Percentiles rank a stretch among this genome's conserved stretches.
phyloP scores from a whole-genome alignment of 2,113 vertebrate species.

The Eptesicus fuscus region DNA sequence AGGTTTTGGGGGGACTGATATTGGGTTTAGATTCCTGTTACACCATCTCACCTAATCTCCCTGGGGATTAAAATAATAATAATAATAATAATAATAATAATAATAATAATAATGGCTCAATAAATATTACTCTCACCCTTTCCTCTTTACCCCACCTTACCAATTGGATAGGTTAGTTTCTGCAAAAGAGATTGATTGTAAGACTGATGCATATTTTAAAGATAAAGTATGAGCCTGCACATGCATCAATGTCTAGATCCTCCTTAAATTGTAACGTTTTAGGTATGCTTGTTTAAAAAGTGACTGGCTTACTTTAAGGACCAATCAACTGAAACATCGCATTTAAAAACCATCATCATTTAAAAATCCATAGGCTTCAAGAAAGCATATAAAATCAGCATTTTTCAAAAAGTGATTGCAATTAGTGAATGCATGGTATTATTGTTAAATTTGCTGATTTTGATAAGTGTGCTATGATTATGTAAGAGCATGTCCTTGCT shows the following conservation, averaged over 20 bases:
- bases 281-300: constrained; percentile 19
- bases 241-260: neutral
- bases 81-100: neutral
- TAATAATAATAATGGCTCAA: neutral
- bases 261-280: constrained; percentile 31
- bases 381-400: constrained; percentile 23
- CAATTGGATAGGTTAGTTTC: neutral
- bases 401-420: neutral
- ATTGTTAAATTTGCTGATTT: neutral
- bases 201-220: neutral
- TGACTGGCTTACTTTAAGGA: constrained; percentile 54
- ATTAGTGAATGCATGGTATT: neutral
- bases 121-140: neutral
- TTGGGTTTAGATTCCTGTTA: neutral
- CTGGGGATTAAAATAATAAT: neutral
- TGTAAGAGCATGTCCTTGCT: neutral
- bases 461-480: neutral
- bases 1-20: neutral
- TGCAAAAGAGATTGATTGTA: neutral
- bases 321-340: constrained; percentile 50
- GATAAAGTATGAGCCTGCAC: neutral
- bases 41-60: neutral
- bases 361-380: constrained; percentile 34
- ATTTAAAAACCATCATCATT: constrained; percentile 49
- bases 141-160: neutral